phyloP scores from a whole-genome alignment of 2,888 invertebrate genomes.

The Crepidodera aurea region DNA sequence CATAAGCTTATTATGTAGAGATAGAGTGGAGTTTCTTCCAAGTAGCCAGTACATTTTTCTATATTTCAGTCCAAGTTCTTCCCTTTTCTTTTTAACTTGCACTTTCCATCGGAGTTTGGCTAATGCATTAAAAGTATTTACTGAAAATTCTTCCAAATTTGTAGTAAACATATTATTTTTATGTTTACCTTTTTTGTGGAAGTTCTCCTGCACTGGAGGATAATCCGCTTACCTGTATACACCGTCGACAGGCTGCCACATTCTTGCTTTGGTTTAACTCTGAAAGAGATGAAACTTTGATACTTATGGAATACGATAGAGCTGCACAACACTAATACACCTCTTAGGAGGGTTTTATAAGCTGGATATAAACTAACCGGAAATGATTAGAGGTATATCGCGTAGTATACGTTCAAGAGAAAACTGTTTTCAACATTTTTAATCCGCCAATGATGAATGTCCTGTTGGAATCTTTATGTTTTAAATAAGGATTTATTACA shows the following conservation, averaged over 20 bases:
- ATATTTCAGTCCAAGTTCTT: too few relatives aligned
- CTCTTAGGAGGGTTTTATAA: conserved; percentile 26
- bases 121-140: too few relatives aligned
- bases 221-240: conserved; percentile 49
- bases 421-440: conserved; percentile 11
- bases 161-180: too few relatives aligned
- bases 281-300: conserved; percentile 32
- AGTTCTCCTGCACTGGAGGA: conserved; percentile 39
- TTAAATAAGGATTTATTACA: conserved; percentile 4
- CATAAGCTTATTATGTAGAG: too few relatives aligned
- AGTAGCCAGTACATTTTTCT: too few relatives aligned
- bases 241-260: conserved; percentile 44
- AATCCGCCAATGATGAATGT: conserved; percentile 12
- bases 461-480: not conserved
- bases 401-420: conserved; percentile 2
- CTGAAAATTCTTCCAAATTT: too few relatives aligned
- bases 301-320: conserved; percentile 35
- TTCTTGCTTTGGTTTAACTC: conserved; percentile 43
- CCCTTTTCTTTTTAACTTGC: too few relatives aligned
- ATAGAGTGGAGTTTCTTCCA: too few relatives aligned
- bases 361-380: conserved; percentile 25
- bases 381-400: conserved; percentile 19
- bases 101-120: too few relatives aligned
- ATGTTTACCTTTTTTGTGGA: not conserved
- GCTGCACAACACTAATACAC: conserved; percentile 36